Percentiles rank a stretch among this genome's conserved stretches.
Conservation (phyloP, 1,140 invertebrate genomes). For the Plutomurus gul region DNA sequence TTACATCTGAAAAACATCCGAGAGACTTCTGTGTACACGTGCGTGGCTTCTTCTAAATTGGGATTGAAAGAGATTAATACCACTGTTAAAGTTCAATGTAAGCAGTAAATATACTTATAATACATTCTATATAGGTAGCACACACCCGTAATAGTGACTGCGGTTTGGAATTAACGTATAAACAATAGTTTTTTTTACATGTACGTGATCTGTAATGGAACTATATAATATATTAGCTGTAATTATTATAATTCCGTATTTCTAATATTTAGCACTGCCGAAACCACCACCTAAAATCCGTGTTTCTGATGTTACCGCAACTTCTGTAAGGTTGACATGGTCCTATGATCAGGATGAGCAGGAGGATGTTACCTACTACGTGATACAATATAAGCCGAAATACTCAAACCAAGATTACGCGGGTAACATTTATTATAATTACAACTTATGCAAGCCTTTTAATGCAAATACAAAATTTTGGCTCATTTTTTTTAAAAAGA, state of each 20-base stretch:
- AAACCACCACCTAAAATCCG: conserved; percentile 83
- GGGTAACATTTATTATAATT: neutral
- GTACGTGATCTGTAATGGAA: neutral
- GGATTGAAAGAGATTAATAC: conserved; percentile 86
- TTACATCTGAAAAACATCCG: conserved; percentile 82
- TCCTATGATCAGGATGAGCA: conserved; percentile 74
- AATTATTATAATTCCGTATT: neutral
- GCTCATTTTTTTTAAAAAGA: too few relatives aligned
- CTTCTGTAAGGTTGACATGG: conserved; percentile 88
- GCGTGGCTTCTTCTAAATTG: conserved; percentile 89
- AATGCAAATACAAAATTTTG: too few relatives aligned
- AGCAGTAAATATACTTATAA: conserved; percentile 59
- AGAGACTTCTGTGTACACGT: conserved; percentile 92
- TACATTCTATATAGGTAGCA: too few relatives aligned
- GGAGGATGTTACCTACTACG: conserved; percentile 88
- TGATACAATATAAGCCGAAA: conserved; percentile 93
- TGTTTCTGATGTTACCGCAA: conserved; percentile 89
- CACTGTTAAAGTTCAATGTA: conserved; percentile 93
- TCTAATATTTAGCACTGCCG: conserved; percentile 71
- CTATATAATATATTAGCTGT: too few relatives aligned
- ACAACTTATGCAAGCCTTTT: conserved; percentile 25
- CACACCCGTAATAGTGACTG: too few relatives aligned
- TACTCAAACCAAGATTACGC: conserved; percentile 62
- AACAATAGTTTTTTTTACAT: neutral
- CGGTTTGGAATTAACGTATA: too few relatives aligned